phyloP scores from a whole-genome alignment of 2,113 vertebrate species.

The Epinephelus fuscoguttatus region DNA sequence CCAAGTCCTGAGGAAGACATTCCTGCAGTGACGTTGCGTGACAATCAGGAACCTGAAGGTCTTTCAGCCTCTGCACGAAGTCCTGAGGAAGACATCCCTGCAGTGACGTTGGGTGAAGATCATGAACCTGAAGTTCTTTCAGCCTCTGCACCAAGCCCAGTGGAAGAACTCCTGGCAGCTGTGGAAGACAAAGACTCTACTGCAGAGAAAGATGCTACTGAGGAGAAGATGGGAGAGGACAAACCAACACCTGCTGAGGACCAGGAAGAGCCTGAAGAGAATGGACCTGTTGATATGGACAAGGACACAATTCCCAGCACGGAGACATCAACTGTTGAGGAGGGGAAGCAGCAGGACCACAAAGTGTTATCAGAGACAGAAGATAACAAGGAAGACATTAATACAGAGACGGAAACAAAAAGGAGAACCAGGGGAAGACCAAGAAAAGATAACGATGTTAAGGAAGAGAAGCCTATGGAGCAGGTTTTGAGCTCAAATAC shows the following conservation, averaged over 20 bases:
- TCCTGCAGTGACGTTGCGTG: background rate
- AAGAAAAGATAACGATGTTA: conserved; percentile 16
- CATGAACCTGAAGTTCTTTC: background rate
- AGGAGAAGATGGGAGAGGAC: conserved; percentile 3
- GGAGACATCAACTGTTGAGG: background rate
- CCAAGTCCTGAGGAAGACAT: background rate
- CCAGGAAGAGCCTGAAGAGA: conserved; percentile 41
- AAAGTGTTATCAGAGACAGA: background rate
- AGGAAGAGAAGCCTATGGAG: conserved; percentile 32
- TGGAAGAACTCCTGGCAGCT: conserved; percentile 48
- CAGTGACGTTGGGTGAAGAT: background rate
- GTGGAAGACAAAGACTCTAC: background rate
- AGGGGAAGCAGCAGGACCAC: background rate
- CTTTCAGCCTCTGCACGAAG: background rate
- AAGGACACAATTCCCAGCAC: background rate
- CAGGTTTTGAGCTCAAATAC: conserved; percentile 5
- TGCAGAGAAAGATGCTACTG: background rate
- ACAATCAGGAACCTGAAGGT: background rate
- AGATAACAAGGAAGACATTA: background rate
- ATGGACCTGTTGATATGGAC: conserved; percentile 5
- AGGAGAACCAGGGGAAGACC: background rate
- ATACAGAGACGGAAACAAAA: background rate
- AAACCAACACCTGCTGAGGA: conserved; percentile 16
- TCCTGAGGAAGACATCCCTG: background rate
- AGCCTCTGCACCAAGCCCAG: background rate